phyloP scores from a whole-genome alignment of 2,888 invertebrate genomes.

The Mellilla xanthometata region DNA sequence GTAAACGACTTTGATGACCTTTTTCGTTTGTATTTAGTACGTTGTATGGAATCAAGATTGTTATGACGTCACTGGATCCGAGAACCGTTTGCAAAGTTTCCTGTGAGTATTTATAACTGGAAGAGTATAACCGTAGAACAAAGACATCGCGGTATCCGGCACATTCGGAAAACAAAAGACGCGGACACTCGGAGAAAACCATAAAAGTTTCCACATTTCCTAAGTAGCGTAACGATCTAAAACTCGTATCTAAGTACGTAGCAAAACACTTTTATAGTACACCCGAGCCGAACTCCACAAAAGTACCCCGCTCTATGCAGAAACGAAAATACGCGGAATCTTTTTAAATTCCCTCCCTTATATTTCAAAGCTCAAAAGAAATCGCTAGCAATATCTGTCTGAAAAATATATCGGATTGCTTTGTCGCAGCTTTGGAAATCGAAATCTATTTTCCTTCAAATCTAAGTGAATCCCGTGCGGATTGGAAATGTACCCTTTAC shows the following conservation, averaged over 20 bases:
- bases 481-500: conserved; percentile 83
- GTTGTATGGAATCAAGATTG: too few relatives aligned
- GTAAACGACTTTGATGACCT: conserved; percentile 61
- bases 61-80: too few relatives aligned
- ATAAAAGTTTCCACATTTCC: conserved; percentile 37
- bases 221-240: conserved; percentile 29
- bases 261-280: conserved; percentile 36
- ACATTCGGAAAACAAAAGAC: conserved; percentile 24
- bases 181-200: conserved; percentile 22
- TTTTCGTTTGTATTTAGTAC: conserved; percentile 27
- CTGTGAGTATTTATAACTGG: too few relatives aligned
- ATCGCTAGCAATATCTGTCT: conserved; percentile 83
- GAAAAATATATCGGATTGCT: conserved; percentile 83
- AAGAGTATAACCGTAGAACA: not conserved
- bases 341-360: conserved; percentile 75
- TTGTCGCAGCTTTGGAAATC: conserved; percentile 83
- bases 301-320: conserved; percentile 37
- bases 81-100: too few relatives aligned
- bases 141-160: not conserved
- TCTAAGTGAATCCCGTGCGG: conserved; percentile 83
- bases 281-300: conserved; percentile 30
- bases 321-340: conserved; percentile 66
- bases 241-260: conserved; percentile 31
- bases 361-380: conserved; percentile 83
- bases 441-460: conserved; percentile 83